Conservation (phyloP, 1,140 invertebrate species). For the Cyclargus thomasi region DNA sequence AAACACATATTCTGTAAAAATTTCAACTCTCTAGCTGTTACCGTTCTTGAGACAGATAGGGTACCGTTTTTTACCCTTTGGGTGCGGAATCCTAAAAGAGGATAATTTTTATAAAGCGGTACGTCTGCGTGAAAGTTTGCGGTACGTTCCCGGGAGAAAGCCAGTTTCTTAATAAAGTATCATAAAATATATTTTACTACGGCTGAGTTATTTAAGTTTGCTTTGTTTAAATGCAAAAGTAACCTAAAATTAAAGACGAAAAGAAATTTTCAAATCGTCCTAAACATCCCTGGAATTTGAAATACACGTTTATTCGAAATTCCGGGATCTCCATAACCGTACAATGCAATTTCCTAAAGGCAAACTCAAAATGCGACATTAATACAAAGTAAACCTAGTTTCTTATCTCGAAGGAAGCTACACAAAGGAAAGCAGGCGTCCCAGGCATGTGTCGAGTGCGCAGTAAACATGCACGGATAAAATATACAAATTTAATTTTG, state of each 20-base stretch:
- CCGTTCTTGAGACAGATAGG: too few species aligned
- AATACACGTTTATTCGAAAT: background rate
- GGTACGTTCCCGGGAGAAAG: too few species aligned
- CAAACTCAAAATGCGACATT: background rate
- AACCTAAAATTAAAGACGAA: background rate
- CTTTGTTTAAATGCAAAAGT: background rate
- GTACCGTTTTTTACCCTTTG: background rate
- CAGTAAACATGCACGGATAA: background rate
- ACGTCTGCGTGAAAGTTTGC: too few species aligned
- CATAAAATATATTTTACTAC: background rate
- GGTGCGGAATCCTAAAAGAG: too few species aligned
- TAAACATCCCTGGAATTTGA: background rate
- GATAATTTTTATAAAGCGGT: too few species aligned
- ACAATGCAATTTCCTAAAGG: background rate
- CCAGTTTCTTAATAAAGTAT: background rate
- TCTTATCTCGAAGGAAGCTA: slow-evolving; percentile 6
- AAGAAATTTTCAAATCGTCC: background rate
- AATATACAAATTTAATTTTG: slow-evolving; percentile 7
- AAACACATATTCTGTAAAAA: too few species aligned
- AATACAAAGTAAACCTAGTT: slow-evolving; percentile 11
- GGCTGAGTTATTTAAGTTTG: background rate
- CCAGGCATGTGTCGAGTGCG: background rate
- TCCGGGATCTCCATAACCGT: background rate
- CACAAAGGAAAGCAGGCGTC: background rate
- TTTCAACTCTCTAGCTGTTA: too few species aligned